A percentile compares a stretch with the other conserved stretches of the same genome.
These are phyloP conservation scores for Dendrolimus houi DNA, from an alignment of 2,888 invertebrate genomes.

Conservation along the genomic window DNA sequence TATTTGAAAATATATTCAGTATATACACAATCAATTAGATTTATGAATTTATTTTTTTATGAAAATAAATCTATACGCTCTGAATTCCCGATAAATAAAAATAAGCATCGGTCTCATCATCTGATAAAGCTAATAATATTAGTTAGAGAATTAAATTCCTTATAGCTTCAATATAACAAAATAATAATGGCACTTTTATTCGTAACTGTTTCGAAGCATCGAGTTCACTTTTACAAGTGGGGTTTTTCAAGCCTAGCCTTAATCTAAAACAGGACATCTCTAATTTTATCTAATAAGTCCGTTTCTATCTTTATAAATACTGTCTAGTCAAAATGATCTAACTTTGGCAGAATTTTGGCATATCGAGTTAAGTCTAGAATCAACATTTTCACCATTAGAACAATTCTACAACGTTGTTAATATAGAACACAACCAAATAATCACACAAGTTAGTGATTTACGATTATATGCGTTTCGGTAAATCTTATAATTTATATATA, in stretches of 20 bases:
- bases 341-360: slow-evolving; percentile 51
- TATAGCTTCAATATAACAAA: slow-evolving; percentile 17
- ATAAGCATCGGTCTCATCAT: slow-evolving; percentile 7
- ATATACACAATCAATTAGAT: slow-evolving; percentile 41
- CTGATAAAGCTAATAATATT: slow-evolving; percentile 10
- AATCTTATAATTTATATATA: slow-evolving; percentile 19
- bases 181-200: slow-evolving; percentile 33
- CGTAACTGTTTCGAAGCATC: slow-evolving; percentile 16
- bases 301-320: slow-evolving; percentile 14
- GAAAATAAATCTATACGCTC: slow-evolving; percentile 43
- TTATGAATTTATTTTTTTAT: slow-evolving; percentile 34
- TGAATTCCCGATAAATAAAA: slow-evolving; percentile 13
- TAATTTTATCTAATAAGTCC: slow-evolving; percentile 27
- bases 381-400: slow-evolving; percentile 31
- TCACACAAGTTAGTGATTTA: slow-evolving; percentile 64
- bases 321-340: slow-evolving; percentile 31
- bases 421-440: slow-evolving; percentile 70
- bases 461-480: slow-evolving; percentile 21
- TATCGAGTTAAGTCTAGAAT: slow-evolving; percentile 29
- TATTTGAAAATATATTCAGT: slow-evolving; percentile 55
- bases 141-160: slow-evolving; percentile 11
- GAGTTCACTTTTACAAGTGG: slow-evolving; percentile 19
- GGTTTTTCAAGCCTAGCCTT: slow-evolving; percentile 38
- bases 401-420: slow-evolving; percentile 51
- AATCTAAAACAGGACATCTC: slow-evolving; percentile 37